Evolutionary conservation across 2,113 vertebrate species (phyloP).

Genomic region (Mormoops blainvillei): DNA sequence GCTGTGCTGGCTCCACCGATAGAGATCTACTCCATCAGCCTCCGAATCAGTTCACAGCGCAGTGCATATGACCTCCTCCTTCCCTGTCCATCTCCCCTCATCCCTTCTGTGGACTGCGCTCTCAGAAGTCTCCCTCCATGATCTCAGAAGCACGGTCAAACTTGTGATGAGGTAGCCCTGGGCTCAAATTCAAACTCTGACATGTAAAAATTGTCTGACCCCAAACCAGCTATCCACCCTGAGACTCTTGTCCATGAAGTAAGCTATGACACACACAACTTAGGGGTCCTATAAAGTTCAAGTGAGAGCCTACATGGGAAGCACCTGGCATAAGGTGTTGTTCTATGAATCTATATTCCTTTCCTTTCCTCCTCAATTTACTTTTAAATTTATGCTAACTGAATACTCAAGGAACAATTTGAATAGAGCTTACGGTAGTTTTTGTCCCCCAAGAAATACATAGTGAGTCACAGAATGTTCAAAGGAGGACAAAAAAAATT

Average conservation of each 20-base stretch:
- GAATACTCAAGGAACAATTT: background rate
- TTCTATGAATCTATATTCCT: background rate
- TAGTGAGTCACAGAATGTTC: background rate
- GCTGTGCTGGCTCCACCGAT: background rate
- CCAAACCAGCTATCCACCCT: background rate
- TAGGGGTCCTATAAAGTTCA: background rate
- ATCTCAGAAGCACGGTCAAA: background rate
- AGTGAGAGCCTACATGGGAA: background rate
- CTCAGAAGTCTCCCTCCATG: background rate
- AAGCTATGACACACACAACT: background rate
- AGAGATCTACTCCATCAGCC: background rate
- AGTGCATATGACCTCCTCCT: background rate
- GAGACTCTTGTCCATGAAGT: background rate
- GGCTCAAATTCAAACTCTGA: background rate
- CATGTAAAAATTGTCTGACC: background rate
- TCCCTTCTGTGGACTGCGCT: background rate
- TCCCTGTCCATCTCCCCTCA: background rate
- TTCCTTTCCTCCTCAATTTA: background rate
- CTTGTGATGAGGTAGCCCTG: background rate
- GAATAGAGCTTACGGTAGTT: background rate
- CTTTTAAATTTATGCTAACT: background rate
- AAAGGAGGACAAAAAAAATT: background rate
- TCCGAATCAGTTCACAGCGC: rapidly evolving
- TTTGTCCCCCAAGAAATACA: background rate
- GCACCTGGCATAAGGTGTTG: background rate